Evolutionary conservation across 2,113 vertebrate genomes (phyloP), one percentile per base, ranked within the genome.

Genomic region (Stigmatopora nigra): DNA sequence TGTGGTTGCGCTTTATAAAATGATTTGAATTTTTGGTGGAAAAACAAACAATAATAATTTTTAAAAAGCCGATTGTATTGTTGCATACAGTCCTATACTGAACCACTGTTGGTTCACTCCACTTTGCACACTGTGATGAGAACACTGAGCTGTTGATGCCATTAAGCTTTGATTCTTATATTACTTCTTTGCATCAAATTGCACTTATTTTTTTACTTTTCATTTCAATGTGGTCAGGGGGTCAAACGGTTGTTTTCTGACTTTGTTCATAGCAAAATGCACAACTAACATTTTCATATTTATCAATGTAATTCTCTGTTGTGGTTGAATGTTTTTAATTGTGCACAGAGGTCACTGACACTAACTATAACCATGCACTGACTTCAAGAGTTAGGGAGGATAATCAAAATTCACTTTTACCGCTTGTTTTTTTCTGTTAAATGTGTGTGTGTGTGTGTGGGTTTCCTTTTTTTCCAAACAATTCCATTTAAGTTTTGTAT

Each of bases 61-160:
- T n/a, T 31, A 31, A 31, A 31, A 31, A 58, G 56, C 61, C 0
- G 38, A 11, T 14, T 1, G 45, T 22, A 0, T 67, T 57, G 60
- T 71, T 20, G 67, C 48, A 44, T 15, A 16, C 7, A 13, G 31
- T 15, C 48, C 2, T 1, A 52, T 20, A 12, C 68, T 51, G 62
- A 80, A 59, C 79, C 71, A 14, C 63, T 2, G 66, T 17, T 57
- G 76, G 66, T 75, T 80, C 36, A 1, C 56, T 72, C 66, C 76
- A 80, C 64, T 75, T 77, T 62, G 66, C 67, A 56, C 84, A 86
- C 85, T 87, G 85, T 87, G 85, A 88, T 64, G 9, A 77, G 63
- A 51, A 36, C 35, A 71, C 71, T 77, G 65, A 22, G 45, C 51
- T 22, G 6, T 41, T 41, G 38, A 60, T 62, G 41, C 71, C 38